Evolutionary conservation across 2,888 invertebrate genomes (phyloP).

Genomic region (Drosophila paranaensis): DNA sequence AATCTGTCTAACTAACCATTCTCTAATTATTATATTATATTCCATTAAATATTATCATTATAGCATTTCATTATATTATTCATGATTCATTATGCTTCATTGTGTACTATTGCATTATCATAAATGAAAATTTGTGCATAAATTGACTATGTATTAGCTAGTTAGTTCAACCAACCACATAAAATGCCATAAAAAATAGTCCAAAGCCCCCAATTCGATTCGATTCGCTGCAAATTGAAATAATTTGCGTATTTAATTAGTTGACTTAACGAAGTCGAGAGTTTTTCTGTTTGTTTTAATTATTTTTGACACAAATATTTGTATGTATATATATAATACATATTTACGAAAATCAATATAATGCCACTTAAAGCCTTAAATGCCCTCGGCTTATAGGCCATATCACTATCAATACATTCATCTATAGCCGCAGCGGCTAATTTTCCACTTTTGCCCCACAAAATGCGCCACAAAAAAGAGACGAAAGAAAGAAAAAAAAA

Average conservation of each 20-base stretch:
- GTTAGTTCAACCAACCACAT: not conserved
- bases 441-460: not conserved
- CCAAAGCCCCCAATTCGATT: not conserved
- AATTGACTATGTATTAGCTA: not conserved
- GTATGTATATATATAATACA: not conserved
- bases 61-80: not conserved
- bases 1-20: too few species aligned
- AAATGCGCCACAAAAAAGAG: slow-evolving; percentile 3
- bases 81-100: not conserved
- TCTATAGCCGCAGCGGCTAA: not conserved
- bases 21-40: too few species aligned
- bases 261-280: slow-evolving; percentile 3
- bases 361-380: slow-evolving; percentile 5
- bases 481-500: not conserved
- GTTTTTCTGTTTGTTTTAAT: not conserved
- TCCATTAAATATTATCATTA: not conserved
- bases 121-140: not conserved
- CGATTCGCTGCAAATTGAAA: not conserved
- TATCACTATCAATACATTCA: not conserved
- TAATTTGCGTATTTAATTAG: slow-evolving; percentile 10
- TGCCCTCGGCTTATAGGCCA: not conserved
- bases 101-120: not conserved
- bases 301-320: not conserved
- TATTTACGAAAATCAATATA: not conserved
- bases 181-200: not conserved